A percentile compares a stretch with the other conserved stretches of the same genome.
These are phyloP conservation scores for Bergia sp. DNA, from an alignment of 92 coral and sea anemone genomes.

Conservation along the genomic window DNA sequence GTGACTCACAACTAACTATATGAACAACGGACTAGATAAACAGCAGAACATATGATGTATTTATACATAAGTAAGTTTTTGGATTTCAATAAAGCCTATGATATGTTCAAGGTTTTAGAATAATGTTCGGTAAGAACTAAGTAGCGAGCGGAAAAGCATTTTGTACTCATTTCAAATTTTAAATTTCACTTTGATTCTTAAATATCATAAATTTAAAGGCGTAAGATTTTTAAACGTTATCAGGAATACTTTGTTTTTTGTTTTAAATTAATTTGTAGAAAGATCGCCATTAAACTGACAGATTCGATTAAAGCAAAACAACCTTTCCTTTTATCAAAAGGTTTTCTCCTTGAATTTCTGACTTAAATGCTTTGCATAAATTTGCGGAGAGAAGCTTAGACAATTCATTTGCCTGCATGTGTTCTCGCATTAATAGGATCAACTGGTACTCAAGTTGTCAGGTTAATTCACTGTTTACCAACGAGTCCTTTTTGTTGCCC, in stretches of 20 bases:
- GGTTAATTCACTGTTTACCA: not conserved
- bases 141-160: not conserved
- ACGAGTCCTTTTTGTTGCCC: not conserved
- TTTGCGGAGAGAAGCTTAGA: not conserved
- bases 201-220: not conserved
- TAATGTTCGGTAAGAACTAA: not conserved
- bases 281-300: not conserved
- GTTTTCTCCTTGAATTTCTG: not conserved
- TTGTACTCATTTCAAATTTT: not conserved
- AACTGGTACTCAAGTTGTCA: not conserved
- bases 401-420: not conserved
- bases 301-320: not conserved
- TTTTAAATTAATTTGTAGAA: not conserved
- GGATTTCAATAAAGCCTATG: not conserved
- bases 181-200: not conserved
- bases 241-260: not conserved
- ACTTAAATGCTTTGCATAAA: not conserved
- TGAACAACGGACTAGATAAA: not conserved
- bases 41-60: slow-evolving; percentile 2
- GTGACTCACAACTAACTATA: not conserved
- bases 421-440: not conserved
- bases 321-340: not conserved
- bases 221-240: too few relatives aligned
- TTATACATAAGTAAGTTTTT: not conserved
- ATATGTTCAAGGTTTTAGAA: not conserved